These are phyloP conservation scores for Odontophorus gujanensis DNA, from an alignment of 2,113 vertebrate species.

Conservation along the genomic window DNA sequence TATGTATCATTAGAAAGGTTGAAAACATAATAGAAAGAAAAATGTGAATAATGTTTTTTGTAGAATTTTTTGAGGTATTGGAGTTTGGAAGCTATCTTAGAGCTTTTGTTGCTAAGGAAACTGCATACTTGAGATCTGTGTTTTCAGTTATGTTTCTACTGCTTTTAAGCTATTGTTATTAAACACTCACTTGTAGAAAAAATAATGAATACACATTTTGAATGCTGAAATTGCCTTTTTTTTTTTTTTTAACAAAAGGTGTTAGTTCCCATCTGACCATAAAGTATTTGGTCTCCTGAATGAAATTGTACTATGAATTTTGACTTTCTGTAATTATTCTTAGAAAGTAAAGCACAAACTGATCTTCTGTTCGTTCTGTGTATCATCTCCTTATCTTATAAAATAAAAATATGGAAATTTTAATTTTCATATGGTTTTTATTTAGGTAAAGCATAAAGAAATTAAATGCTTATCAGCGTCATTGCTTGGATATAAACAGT, in stretches of 20 bases:
- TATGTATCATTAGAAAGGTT: background rate
- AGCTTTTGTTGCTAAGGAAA: slow-evolving; percentile 46
- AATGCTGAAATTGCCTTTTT: background rate
- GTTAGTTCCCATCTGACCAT: background rate
- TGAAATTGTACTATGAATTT: background rate
- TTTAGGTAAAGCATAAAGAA: background rate
- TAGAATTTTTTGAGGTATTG: background rate
- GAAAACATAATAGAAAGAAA: background rate
- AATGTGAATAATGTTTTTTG: background rate
- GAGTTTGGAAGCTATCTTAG: background rate
- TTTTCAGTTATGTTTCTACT: background rate
- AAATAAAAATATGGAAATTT: background rate
- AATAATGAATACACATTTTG: background rate
- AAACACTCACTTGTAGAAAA: background rate
- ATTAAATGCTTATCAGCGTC: background rate
- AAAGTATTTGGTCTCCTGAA: background rate
- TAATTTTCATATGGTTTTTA: background rate
- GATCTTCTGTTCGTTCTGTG: background rate
- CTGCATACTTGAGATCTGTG: background rate
- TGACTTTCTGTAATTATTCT: background rate
- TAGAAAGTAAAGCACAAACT: background rate
- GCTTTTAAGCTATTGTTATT: background rate
- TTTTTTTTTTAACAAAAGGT: background rate
- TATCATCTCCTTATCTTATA: background rate
- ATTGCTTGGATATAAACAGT: background rate